Evolutionary conservation across 2,113 vertebrate genomes (phyloP), one percentile per base, ranked within the genome.

Genomic region (Aegithalos caudatus): DNA sequence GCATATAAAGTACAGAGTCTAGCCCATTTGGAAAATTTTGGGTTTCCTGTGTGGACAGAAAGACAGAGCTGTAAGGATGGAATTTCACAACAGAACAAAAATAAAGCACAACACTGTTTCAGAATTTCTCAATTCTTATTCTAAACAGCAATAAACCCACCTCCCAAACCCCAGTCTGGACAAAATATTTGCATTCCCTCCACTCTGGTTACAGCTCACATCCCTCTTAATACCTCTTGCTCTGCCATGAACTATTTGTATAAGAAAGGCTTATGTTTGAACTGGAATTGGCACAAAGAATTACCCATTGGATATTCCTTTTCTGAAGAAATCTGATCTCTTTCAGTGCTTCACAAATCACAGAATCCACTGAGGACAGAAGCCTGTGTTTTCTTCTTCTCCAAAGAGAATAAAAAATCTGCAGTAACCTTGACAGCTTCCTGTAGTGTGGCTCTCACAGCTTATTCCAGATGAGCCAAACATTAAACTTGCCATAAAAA

Each of bases 401-500:
- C 93, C 80, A 92, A 96, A 94, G 85, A 96, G 89, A 95, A 88
- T 87, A 88, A 93, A 96, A 96, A 83, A 81, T 94, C 64, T 48
- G 96, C 96, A 94, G 89, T 94, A 96, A 95, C 74, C 56, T 94
- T 96, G 90, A 92, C 86, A 97, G 89, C 74, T 95, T 97, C 83
- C 90, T 87, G 83, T 80, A 90, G 67, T 77, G 48, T 71, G 51
- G 51, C 77, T 66, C 81, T 92, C 84, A 88, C 86, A 83, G 90
- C 69, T 97, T 91, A 72, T 94, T 97, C 94, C 88, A 90, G 88
- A 96, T 90, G 95, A 95, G 66, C 40, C 2, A 23, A 93, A 79
- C 72, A 48, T 92, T 97, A 92, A 95, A 95, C 96, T 94, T 82
- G 80, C 95, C 91, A 94, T 97, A 95, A 97, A 97, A 97, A 94